These are phyloP conservation scores for Antidorcas marsupialis DNA, from an alignment of 2,113 vertebrate species.

Conservation along the genomic window DNA sequence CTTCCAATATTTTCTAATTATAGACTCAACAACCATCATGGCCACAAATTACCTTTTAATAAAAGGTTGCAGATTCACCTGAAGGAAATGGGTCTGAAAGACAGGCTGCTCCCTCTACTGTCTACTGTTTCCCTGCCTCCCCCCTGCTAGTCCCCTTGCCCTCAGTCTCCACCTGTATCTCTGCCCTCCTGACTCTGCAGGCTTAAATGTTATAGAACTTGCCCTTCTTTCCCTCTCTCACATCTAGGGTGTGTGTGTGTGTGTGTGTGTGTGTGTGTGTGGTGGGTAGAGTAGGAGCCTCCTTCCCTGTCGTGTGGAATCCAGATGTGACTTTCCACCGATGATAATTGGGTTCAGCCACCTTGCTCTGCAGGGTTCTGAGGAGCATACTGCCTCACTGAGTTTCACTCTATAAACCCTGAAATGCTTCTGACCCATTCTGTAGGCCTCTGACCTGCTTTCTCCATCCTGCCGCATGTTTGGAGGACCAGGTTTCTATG, in stretches of 20 bases:
- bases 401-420: not conserved
- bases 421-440: not conserved
- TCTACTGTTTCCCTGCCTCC: not conserved
- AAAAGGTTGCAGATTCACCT: not conserved
- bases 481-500: not conserved
- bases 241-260: not conserved
- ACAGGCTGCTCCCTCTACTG: not conserved
- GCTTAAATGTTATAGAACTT: not conserved
- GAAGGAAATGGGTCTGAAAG: not conserved
- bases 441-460: not conserved
- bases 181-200: not conserved
- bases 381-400: not conserved
- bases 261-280: not conserved
- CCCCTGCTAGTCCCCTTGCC: rapidly evolving
- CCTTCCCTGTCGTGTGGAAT: not conserved
- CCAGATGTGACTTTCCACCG: not conserved
- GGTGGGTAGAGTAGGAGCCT: too few species aligned
- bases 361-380: not conserved
- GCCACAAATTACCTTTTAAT: not conserved
- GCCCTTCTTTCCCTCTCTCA: not conserved
- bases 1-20: not conserved
- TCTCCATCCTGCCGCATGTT: not conserved
- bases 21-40: not conserved
- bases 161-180: not conserved
- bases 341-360: not conserved